Base-by-base conservation (phyloP, 2,113 vertebrate genomes). In the Octodon degus region DNA sequence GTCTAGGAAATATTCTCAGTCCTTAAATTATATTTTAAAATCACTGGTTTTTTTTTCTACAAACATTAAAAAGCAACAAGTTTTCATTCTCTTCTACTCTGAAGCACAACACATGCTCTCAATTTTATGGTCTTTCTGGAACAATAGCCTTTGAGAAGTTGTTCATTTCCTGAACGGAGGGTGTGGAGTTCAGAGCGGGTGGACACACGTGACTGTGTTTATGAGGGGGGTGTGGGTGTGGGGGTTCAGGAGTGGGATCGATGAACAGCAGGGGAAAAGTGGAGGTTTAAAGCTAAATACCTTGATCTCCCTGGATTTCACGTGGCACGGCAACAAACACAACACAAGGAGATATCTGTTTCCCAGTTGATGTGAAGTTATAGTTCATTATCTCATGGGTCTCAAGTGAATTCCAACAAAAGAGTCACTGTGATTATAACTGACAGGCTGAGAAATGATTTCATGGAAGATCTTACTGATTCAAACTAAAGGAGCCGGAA, bases 211-310 rank as follows among this genome's bases (percentile, higher is more conserved):
- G 55, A 96, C 96, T 96, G 96, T 80, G 70, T 88, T 80, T 1
- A 96, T 62, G 25, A 93, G 0, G 84, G 88, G 96, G 96, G 97
- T 90, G 32, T 77, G 93, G 95, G 0, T 3, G 34, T 85, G 27
- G 47, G 37, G 24, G 65, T 5, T 84, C 50, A 30, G 43, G 37
- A 24, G 58, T 0, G 5, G 58, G 40, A 37, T 43, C 4, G 30
- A 34, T 7, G 40, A 58, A 84, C 68, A 86, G 27, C 74, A 77
- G 80, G 83, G 24, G 43, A 85, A 90, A 97, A 97, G 92, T 85
- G 53, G 13, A 97, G 97, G 96, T 92, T 95, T 85, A 68, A 98
- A 98, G 90, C 76, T 79, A 96, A 72, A 85, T 94, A 98, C 89
- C 96, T 68, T 83, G 81, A 94, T 92, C 70, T 86, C 92, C 93